These are phyloP conservation scores for Drosophila sucinea DNA, from an alignment of 1,140 invertebrate species.

Conservation along the genomic window DNA sequence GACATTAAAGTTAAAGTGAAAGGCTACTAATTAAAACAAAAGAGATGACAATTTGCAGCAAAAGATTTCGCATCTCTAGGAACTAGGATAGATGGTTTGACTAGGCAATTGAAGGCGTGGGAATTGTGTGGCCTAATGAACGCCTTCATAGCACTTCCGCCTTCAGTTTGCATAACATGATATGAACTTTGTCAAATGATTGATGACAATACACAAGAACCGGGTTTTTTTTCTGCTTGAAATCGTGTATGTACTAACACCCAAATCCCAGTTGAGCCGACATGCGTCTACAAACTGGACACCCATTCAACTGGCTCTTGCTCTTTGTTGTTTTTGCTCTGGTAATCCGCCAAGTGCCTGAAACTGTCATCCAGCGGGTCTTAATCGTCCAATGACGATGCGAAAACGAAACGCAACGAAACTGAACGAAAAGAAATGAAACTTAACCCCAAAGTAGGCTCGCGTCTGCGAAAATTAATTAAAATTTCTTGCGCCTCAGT, in stretches of 20 bases:
- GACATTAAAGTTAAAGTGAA: not conserved
- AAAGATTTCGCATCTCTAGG: too few relatives aligned
- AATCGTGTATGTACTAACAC: constrained; percentile 36
- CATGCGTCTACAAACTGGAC: constrained; percentile 12
- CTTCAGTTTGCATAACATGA: constrained; percentile 46
- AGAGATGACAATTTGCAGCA: too few relatives aligned
- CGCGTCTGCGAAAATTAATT: constrained; percentile 46
- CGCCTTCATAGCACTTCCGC: constrained; percentile 65
- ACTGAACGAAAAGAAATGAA: not conserved
- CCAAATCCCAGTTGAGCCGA: constrained; percentile 42
- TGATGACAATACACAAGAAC: constrained; percentile 53
- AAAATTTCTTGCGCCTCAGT: constrained; percentile 38
- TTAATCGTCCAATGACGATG: constrained; percentile 36
- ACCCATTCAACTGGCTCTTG: not conserved
- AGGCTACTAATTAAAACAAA: constrained; percentile 34
- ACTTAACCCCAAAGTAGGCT: constrained; percentile 18
- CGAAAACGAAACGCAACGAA: constrained; percentile 14
- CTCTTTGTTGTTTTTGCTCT: constrained; percentile 7
- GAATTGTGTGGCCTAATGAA: constrained; percentile 27
- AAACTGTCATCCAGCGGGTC: constrained; percentile 50
- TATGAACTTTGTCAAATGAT: constrained; percentile 47
- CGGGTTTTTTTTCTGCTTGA: constrained; percentile 50
- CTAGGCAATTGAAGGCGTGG: constrained; percentile 6
- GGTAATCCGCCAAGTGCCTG: constrained; percentile 50
- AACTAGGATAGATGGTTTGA: too few relatives aligned